Evolutionary conservation across 2,113 vertebrate genomes (phyloP).

Genomic region (Campylomormyrus tamandua): DNA sequence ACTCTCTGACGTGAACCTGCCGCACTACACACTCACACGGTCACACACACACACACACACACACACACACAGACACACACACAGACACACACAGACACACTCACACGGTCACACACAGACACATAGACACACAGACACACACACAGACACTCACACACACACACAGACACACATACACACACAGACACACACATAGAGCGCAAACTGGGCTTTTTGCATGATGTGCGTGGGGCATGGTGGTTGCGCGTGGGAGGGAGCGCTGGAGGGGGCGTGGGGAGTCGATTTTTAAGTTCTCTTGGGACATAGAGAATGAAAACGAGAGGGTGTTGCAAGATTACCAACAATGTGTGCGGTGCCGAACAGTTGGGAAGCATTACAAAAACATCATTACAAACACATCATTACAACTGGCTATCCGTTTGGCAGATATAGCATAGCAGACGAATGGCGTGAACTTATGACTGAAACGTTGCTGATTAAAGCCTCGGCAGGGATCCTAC

Average conservation of each 20-base stretch:
- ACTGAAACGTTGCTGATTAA: background rate
- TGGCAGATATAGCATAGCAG: background rate
- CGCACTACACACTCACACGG: background rate
- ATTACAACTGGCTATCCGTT: background rate
- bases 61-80: too few species aligned
- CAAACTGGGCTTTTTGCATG: background rate
- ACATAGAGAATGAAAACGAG: background rate
- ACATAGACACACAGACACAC: background rate
- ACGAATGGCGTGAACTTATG: background rate
- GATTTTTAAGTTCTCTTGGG: background rate
- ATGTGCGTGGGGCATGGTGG: background rate
- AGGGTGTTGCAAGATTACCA: background rate
- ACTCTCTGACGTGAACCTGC: background rate
- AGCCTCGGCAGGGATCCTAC: background rate
- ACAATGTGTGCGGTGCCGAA: background rate
- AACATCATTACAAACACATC: background rate
- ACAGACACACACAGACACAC: too few species aligned
- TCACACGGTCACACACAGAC: too few species aligned
- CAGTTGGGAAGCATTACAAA: background rate
- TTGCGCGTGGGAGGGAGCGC: background rate
- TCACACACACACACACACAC: background rate
- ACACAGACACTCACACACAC: background rate
- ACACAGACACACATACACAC: background rate
- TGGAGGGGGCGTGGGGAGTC: background rate
- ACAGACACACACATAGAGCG: background rate